Evolutionary conservation across 1,140 invertebrate genomes (phyloP), one percentile per base, ranked within the genome.

Genomic region (Orchesella cincta): DNA sequence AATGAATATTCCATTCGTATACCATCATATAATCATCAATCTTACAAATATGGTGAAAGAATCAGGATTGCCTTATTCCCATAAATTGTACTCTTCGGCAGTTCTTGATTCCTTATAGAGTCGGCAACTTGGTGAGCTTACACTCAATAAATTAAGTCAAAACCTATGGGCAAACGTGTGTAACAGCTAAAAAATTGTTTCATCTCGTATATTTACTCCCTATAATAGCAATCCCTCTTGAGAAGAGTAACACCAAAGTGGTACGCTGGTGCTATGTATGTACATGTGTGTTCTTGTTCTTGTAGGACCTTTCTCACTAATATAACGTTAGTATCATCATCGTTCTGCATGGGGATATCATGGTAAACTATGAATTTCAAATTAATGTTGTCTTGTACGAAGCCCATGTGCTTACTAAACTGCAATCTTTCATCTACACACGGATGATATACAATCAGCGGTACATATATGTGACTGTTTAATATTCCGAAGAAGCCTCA

Each of bases 61-160:
- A 67, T 71, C 36, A 67, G 70, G 75, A 76, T 76, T 76, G 75
- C 75, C 75, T 71, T 52, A 76, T 76, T 46, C 75, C 70, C 75
- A 76, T 76, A 76, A 76, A 76, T 76, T 76, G 62, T 71, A 67
- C 62, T 76, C 62, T 76, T 76, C 75, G 75, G 75, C 75, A 76
- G 62, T 76, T 39, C 75, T 76, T 76, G 75, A 71, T 70, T 76
- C 75, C 75, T 76, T 76, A 76, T 76, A 76, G 39, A 76, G 75
- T 76, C 75, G 75, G 75, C 75, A 71, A 71, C 62, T 76, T 76
- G 75, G 75, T 76, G 75, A 76, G 75, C 54, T 33, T 76, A 51
- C 51, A 71, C 67, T 76, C 67, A 76, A 76, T 76, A 76, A 76
- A 67, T 67, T 67, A 67, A 67, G 62, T 67, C 62, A 67, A 67